Percentiles rank a stretch among this genome's conserved stretches.
phyloP scores from a whole-genome alignment of 2,113 vertebrate genomes.

The Terrapene triunguis region DNA sequence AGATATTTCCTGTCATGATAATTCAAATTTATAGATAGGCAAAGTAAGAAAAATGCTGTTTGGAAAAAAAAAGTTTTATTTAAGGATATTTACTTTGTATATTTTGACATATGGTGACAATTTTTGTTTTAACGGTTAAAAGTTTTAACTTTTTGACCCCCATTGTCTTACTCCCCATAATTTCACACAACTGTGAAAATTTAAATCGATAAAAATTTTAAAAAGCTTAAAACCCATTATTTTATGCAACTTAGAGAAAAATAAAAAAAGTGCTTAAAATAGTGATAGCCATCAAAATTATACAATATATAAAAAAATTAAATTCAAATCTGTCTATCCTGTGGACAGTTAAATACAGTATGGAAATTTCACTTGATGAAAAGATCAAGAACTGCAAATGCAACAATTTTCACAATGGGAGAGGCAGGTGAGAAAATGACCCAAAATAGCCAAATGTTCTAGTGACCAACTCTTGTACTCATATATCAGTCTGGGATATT shows the following conservation, averaged over 20 bases:
- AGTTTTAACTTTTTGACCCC: too few relatives aligned
- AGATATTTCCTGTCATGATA: background rate
- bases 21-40: background rate
- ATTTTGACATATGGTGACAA: background rate
- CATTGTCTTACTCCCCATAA: too few relatives aligned
- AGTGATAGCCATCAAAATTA: too few relatives aligned
- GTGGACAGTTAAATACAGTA: background rate
- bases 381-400: background rate
- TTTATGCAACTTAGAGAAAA: too few relatives aligned
- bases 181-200: too few relatives aligned
- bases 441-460: background rate
- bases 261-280: too few relatives aligned
- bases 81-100: background rate
- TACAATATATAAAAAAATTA: too few relatives aligned
- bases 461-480: background rate
- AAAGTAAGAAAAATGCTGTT: background rate
- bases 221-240: too few relatives aligned
- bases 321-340: background rate
- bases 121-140: background rate
- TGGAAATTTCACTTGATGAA: background rate
- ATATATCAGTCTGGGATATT: background rate
- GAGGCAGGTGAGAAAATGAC: background rate
- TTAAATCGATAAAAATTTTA: too few relatives aligned
- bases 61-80: background rate
- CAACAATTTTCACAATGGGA: background rate